These are phyloP conservation scores for Hemicrepidius hirtus DNA, from an alignment of 2,888 invertebrate genomes.

Conservation along the genomic window DNA sequence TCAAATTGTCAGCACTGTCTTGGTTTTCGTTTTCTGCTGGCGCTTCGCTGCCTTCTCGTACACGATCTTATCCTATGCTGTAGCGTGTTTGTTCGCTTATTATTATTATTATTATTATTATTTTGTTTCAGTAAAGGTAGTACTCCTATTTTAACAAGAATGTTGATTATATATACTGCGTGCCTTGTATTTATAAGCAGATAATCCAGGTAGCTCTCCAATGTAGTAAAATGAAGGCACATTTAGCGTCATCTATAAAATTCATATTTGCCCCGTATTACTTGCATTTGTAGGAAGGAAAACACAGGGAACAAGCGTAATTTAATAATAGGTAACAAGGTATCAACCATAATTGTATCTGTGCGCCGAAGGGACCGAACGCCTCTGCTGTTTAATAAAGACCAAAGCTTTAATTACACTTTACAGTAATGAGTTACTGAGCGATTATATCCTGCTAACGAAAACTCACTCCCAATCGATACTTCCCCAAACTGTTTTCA, in stretches of 20 bases:
- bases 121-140: conserved; percentile 16
- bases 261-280: conserved; percentile 4
- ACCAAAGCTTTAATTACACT: conserved; percentile 29
- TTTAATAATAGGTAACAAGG: conserved; percentile 25
- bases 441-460: conserved; percentile 27
- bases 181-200: conserved; percentile 2
- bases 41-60: conserved; percentile 28
- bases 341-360: conserved; percentile 27
- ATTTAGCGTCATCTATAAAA: conserved; percentile 1
- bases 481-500: conserved; percentile 14
- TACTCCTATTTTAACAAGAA: neutral
- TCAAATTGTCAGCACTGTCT: conserved; percentile 29
- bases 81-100: conserved; percentile 29
- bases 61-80: conserved; percentile 15
- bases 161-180: conserved; percentile 22
- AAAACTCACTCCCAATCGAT: conserved; percentile 23
- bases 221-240: neutral
- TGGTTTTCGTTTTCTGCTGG: conserved; percentile 25
- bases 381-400: conserved; percentile 29
- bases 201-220: neutral
- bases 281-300: neutral
- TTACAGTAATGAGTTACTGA: conserved; percentile 28
- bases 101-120: conserved; percentile 29
- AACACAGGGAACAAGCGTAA: conserved; percentile 7
- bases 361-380: conserved; percentile 10